These are phyloP conservation scores for Nymphalis io DNA, from an alignment of 1,140 invertebrate species.

Conservation along the genomic window DNA sequence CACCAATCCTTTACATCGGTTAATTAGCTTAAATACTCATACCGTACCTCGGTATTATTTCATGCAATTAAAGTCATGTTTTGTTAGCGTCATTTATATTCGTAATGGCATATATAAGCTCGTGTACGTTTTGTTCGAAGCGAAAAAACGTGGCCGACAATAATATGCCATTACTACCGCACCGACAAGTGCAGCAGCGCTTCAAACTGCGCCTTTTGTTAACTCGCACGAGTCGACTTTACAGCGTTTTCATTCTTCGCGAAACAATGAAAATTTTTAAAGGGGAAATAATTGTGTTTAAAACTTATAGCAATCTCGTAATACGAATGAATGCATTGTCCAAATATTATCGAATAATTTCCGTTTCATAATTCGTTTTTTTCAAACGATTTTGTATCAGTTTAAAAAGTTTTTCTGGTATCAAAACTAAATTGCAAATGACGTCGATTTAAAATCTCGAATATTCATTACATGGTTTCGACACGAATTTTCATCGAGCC, in stretches of 20 bases:
- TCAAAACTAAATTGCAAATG: not conserved
- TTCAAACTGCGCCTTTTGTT: slow-evolving; percentile 45
- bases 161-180: slow-evolving; percentile 9
- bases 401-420: not conserved
- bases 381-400: not conserved
- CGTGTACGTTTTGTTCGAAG: slow-evolving; percentile 6
- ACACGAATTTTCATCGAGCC: slow-evolving; percentile 31
- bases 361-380: not conserved
- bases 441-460: not conserved
- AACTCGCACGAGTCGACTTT: slow-evolving; percentile 14
- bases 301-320: not conserved
- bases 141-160: slow-evolving; percentile 7
- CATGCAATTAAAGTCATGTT: not conserved
- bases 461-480: slow-evolving; percentile 26
- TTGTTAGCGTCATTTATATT: not conserved
- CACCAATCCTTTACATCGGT: not conserved
- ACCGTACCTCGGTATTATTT: not conserved
- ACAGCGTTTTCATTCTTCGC: slow-evolving; percentile 18
- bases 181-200: slow-evolving; percentile 35
- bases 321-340: not conserved
- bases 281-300: slow-evolving; percentile 10
- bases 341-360: not conserved
- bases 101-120: not conserved
- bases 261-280: slow-evolving; percentile 19
- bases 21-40: not conserved